phyloP scores from a whole-genome alignment of 2,113 vertebrate species.

The Notothenia coriiceps region DNA sequence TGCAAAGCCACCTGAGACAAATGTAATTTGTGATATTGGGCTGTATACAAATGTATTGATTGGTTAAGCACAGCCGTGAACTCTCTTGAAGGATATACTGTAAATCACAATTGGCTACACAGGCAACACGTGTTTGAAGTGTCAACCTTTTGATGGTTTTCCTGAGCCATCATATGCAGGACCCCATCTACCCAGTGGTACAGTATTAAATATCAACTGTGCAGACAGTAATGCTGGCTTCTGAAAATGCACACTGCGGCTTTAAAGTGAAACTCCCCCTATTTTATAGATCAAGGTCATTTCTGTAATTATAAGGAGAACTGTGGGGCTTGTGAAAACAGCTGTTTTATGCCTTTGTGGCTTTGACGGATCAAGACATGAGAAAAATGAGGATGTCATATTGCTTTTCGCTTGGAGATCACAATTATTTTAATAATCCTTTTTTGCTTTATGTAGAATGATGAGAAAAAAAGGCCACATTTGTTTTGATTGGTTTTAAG shows the following conservation, averaged over 20 bases:
- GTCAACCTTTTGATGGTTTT: not conserved
- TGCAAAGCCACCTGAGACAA: too few relatives aligned
- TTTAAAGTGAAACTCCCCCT: not conserved
- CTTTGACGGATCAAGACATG: not conserved
- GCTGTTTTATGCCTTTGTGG: not conserved
- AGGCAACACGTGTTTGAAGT: not conserved
- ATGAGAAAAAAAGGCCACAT: too few relatives aligned
- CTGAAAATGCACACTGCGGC: not conserved
- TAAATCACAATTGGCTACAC: not conserved
- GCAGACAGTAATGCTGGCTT: not conserved
- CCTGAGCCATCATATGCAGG: not conserved
- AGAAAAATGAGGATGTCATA: not conserved
- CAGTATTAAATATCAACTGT: not conserved
- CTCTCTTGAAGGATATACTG: not conserved
- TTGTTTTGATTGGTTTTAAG: too few relatives aligned
- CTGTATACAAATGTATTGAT: too few relatives aligned
- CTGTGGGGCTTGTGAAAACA: not conserved
- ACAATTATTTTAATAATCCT: too few relatives aligned
- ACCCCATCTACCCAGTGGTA: not conserved
- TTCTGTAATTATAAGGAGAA: not conserved
- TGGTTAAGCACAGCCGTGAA: not conserved
- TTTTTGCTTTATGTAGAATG: too few relatives aligned
- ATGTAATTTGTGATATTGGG: too few relatives aligned
- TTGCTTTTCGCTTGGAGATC: not conserved
- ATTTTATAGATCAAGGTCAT: not conserved